Evolutionary conservation across 2,888 invertebrate species (phyloP), one percentile per base, ranked within the genome.

Genomic region (Urechis unicinctus): DNA sequence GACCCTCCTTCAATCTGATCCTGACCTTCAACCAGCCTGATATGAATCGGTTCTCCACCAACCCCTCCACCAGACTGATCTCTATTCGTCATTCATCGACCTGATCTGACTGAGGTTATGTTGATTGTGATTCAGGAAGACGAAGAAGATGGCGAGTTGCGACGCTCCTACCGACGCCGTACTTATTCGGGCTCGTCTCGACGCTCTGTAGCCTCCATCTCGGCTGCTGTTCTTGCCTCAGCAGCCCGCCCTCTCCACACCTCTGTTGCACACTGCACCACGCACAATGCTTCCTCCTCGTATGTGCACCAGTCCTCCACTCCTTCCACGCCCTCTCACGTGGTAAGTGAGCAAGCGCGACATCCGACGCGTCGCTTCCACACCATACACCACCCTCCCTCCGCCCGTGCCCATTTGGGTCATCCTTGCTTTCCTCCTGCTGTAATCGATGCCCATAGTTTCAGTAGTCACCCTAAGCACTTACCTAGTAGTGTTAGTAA

Each of bases 121-220:
- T 9, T 17, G 45, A 6, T 6, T 6, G 13, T 13, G 13, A 13
- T 53, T 52, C 46, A 61, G 56, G 58, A 60, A 42, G 61, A 63
- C 22, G 62, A 62, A n/a, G 58, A 59, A 24, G 61, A 61, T 41
- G 61, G 58, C 4, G 60, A 58, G 29, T 29, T 61, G 45, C 43
- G 60, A 29, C 55, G 56, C 24, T 46, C 54, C 1, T 59, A 59
- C 46, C 59, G 62, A 9, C 49, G 50, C 21, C 56, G 61, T 9
- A 55, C 60, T n/a, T 45, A 53, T 22, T 64, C 62, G 21, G 56
- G 56, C 21, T 44, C 56, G 3, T 64, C 64, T 3, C 62, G 57
- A 17, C 57, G 60, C 4, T 59, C 62, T 17, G 41, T 56, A 24
- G 36, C 52, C 26, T 63, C 62, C 28, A 52, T 50, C n/a, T 42